Percentiles rank a stretch among this genome's conserved stretches.
phyloP scores from a whole-genome alignment of 2,113 vertebrate genomes.

The Tricholaema leucomelas region DNA sequence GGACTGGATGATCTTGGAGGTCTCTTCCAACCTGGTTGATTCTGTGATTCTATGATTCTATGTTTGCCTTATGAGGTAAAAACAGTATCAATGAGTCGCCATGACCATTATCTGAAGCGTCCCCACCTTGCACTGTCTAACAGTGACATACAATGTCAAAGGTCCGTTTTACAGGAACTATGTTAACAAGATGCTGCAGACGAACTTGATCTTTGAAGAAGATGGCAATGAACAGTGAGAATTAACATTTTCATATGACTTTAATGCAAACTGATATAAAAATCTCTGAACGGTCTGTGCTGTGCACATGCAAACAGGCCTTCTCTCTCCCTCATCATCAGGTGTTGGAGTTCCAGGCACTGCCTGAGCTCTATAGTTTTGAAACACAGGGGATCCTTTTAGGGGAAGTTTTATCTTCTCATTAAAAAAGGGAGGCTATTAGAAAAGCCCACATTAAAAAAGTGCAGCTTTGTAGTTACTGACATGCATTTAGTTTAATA shows the following conservation, averaged over 20 bases:
- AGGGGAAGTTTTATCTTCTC: conserved; percentile 28
- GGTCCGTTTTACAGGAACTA: conserved; percentile 21
- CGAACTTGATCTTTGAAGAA: conserved; percentile 46
- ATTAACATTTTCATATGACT: conserved; percentile 31
- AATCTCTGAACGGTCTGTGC: neutral
- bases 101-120: neutral
- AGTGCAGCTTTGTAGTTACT: conserved; percentile 71
- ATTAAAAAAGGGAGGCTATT: conserved; percentile 19
- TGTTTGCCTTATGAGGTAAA: neutral
- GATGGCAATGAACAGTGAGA: neutral
- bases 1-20: too few species aligned
- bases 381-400: conserved; percentile 21
- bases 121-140: neutral
- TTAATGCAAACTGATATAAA: neutral
- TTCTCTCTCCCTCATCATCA: neutral
- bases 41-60: too few species aligned
- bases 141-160: neutral
- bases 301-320: neutral
- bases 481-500: conserved; percentile 71
- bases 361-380: neutral
- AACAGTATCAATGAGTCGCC: neutral
- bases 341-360: neutral
- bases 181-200: conserved; percentile 8
- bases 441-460: conserved; percentile 61
- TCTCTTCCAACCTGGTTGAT: too few species aligned